Base-by-base conservation (phyloP, 2,113 vertebrate species). In the Tinamus guttatus region DNA sequence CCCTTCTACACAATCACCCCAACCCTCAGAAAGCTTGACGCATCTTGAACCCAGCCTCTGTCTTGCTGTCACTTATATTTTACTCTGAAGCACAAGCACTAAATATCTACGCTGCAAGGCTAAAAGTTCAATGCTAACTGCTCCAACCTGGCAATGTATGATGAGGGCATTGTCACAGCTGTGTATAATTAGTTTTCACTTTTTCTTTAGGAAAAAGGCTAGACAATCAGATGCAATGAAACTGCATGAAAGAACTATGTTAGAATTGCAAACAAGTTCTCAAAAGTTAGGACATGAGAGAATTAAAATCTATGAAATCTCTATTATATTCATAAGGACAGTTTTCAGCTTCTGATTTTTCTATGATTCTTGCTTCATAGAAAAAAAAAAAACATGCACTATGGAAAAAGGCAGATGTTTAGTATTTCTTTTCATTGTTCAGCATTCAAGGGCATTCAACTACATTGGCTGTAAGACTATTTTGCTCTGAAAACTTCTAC, bases 1-100 rank as follows among this genome's bases (percentile, higher is more conserved):
- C 79, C 75, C 34, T 74, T 87, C 54, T 45, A 87, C 49, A 49
- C 32, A 91, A 89, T 70, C 51, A 2, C n/a, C 11, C 11, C 69
- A 49, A 40, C 59, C 82, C 70, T 85, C 70, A 67, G 70, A 69
- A 92, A 89, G 78, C 38, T 79, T 91, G 89, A 82, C 78, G 59
- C 75, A 59, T 77, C 71, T 87, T 28, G 2, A 91, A 81, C 3
- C 5, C 56, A 38, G 77, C 62, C 63, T 85, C 73, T 81, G 60
- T 75, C 67, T 93, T 59, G 15, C 78, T 94, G 58, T 67, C 81
- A 81, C 68, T 94, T 85, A 67, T 85, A 83, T 74, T 94, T 89
- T 63, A 80, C 64, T 67, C 85, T 40, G 51, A 21, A 93, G 82
- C 60, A 85, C 21, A 90, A 74, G 14, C 82, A 75, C 73, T 59